Percentiles rank a stretch among this genome's conserved stretches.
These are phyloP conservation scores for Neomorphus geoffroyi DNA, from an alignment of 2,797 vertebrate species.

Conservation along the genomic window DNA sequence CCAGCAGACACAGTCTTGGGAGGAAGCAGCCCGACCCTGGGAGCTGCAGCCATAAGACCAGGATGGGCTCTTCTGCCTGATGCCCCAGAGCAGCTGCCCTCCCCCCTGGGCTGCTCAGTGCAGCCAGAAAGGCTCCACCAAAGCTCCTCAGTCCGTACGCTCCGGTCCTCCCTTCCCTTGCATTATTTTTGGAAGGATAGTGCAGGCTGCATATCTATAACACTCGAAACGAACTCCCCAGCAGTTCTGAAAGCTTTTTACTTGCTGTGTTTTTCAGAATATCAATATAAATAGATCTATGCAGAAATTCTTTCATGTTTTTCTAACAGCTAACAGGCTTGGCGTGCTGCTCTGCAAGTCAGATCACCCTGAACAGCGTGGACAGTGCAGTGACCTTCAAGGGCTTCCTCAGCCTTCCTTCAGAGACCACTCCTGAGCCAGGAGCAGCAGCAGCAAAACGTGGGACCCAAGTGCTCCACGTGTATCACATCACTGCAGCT, in stretches of 20 bases:
- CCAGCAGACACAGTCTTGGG: background rate
- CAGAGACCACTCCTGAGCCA: background rate
- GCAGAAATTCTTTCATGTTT: background rate
- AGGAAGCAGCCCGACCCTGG: accelerated
- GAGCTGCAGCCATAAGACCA: accelerated
- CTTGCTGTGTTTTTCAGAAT: background rate
- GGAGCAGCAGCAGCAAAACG: background rate
- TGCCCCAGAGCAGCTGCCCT: background rate
- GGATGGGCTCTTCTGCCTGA: accelerated
- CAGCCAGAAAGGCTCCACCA: background rate
- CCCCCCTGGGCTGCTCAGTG: background rate
- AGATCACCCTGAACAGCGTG: background rate
- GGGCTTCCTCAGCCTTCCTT: background rate
- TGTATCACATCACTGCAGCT: background rate
- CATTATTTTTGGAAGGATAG: background rate
- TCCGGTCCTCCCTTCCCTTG: background rate
- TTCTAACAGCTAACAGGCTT: background rate
- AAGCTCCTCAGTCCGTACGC: accelerated
- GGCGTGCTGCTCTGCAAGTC: background rate
- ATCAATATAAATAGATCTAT: background rate
- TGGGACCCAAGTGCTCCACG: background rate
- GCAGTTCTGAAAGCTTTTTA: background rate
- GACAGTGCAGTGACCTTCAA: background rate
- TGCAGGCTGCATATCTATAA: background rate
- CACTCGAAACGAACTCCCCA: background rate